phyloP scores from a whole-genome alignment of 1,140 invertebrate species.

The Macrocentrus cingulum region DNA sequence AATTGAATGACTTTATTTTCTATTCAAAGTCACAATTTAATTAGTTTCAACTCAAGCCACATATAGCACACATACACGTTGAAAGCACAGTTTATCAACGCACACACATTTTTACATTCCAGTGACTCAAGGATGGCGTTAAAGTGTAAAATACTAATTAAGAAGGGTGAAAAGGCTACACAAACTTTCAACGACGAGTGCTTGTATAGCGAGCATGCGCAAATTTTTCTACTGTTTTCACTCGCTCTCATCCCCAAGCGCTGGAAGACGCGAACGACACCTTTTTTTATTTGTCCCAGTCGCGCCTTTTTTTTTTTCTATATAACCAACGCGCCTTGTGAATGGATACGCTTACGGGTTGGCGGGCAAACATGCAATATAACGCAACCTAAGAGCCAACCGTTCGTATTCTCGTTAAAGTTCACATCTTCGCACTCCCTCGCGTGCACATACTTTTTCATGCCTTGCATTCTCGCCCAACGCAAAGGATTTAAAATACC shows the following conservation, averaged over 20 bases:
- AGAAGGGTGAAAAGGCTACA: slow-evolving; percentile 46
- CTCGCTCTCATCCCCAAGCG: slow-evolving; percentile 34
- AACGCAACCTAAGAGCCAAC: neutral
- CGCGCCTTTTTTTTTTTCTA: slow-evolving; percentile 16
- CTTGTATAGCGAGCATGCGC: slow-evolving; percentile 2
- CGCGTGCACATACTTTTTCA: slow-evolving; percentile 5
- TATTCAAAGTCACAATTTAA: slow-evolving; percentile 47
- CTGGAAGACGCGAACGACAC: slow-evolving; percentile 41
- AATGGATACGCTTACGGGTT: slow-evolving; percentile 50
- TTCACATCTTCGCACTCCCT: slow-evolving; percentile 3
- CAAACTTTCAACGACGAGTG: neutral
- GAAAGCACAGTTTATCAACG: no score
- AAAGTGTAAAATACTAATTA: slow-evolving; percentile 61
- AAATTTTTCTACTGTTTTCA: slow-evolving; percentile 27
- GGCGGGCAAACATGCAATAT: slow-evolving; percentile 43
- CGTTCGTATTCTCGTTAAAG: slow-evolving; percentile 28
- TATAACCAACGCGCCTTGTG: slow-evolving; percentile 55
- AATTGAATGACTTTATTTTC: no score
- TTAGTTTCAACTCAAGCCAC: slow-evolving; percentile 35
- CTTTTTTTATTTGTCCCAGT: slow-evolving; percentile 32
- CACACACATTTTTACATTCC: neutral
- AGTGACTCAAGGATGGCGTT: slow-evolving; percentile 42
- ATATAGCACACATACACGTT: neutral
- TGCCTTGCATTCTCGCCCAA: slow-evolving; percentile 25
- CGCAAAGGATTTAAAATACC: neutral